Evolutionary conservation across 2,797 vertebrate species (phyloP).

Genomic region (Miichthys miiuy): DNA sequence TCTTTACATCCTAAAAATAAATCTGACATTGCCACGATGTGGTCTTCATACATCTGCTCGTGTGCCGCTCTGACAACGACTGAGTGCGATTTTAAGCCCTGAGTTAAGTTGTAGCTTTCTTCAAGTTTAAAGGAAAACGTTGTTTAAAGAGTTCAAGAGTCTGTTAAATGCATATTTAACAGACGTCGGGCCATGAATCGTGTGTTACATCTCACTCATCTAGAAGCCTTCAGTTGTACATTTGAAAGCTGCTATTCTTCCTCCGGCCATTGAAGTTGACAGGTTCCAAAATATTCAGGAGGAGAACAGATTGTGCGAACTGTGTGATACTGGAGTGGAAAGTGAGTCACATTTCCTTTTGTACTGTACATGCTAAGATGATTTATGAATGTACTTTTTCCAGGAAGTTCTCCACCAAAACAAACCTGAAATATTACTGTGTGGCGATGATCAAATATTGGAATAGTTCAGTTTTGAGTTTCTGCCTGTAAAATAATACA

Average conservation of each 20-base stretch:
- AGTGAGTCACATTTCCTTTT: constrained; percentile 16
- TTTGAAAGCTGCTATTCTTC: not conserved
- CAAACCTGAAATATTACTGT: not conserved
- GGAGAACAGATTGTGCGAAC: not conserved
- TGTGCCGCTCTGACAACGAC: not conserved
- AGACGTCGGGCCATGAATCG: not conserved
- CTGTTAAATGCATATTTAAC: not conserved
- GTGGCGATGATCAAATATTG: not conserved
- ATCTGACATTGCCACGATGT: not conserved
- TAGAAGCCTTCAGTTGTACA: not conserved
- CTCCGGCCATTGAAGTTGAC: not conserved
- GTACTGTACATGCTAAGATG: not conserved
- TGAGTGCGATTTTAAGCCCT: not conserved
- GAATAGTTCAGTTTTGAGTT: not conserved
- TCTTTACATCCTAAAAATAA: not conserved
- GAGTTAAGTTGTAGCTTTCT: not conserved
- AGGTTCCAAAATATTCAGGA: constrained; percentile 13
- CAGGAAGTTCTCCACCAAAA: not conserved
- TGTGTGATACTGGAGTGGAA: constrained; percentile 7
- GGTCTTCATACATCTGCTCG: not conserved
- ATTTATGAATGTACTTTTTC: constrained; percentile 6
- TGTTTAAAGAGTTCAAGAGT: too few relatives aligned
- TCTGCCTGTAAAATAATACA: not conserved
- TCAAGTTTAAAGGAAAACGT: not conserved
- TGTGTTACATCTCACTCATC: not conserved